Evolutionary conservation across 2,888 invertebrate species (phyloP).

Genomic region (Abrostola tripartita): DNA sequence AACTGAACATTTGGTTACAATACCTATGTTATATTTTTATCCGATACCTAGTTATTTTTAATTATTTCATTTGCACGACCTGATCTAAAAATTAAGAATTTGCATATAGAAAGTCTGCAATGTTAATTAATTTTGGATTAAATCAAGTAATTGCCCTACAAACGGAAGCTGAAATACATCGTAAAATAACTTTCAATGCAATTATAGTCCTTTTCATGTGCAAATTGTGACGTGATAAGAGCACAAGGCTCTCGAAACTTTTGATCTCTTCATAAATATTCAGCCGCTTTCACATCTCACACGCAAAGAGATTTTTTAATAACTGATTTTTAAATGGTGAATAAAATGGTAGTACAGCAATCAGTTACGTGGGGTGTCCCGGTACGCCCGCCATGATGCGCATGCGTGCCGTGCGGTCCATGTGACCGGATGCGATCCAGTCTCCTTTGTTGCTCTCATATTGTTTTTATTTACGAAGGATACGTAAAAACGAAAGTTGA

Average conservation of each 20-base stretch:
- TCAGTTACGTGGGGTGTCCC: constrained; percentile 62
- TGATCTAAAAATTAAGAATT: constrained; percentile 62
- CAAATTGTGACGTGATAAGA: constrained; percentile 71
- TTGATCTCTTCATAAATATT: constrained; percentile 81
- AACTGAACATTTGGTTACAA: constrained; percentile 17
- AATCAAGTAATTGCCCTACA: constrained; percentile 62
- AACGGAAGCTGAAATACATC: constrained; percentile 60
- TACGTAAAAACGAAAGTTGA: constrained; percentile 79
- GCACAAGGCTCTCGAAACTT: constrained; percentile 64
- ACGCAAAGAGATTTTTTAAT: constrained; percentile 71
- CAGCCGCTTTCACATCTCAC: constrained; percentile 76
- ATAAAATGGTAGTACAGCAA: constrained; percentile 50
- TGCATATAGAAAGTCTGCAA: constrained; percentile 71
- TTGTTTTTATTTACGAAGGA: constrained; percentile 73
- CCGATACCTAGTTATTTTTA: constrained; percentile 16
- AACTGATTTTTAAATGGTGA: constrained; percentile 59
- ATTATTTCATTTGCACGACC: constrained; percentile 34
- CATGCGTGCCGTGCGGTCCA: constrained; percentile 4
- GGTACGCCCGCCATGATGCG: neutral
- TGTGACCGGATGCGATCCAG: constrained; percentile 64
- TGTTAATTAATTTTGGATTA: constrained; percentile 62
- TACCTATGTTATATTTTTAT: constrained; percentile 19
- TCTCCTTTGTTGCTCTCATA: constrained; percentile 71
- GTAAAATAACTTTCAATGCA: constrained; percentile 79
- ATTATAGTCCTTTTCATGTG: constrained; percentile 72